These are phyloP conservation scores for Antennarius striatus DNA, from an alignment of 2,113 vertebrate species.

Conservation along the genomic window DNA sequence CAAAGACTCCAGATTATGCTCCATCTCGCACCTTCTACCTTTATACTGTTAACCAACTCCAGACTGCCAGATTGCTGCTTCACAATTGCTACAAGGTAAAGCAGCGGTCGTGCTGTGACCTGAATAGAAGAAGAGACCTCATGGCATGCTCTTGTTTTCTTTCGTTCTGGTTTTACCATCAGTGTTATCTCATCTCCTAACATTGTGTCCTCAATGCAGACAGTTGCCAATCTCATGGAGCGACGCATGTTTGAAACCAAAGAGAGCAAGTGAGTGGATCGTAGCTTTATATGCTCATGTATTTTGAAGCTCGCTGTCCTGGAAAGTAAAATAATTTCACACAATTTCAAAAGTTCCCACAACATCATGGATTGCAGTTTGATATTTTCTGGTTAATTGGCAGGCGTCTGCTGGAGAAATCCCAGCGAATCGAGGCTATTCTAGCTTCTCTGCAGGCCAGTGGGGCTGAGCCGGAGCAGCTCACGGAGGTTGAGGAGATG, in stretches of 20 bases:
- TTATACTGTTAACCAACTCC: slow-evolving; percentile 86
- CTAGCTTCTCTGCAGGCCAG: slow-evolving; percentile 92
- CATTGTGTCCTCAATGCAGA: slow-evolving; percentile 73
- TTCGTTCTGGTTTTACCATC: background rate
- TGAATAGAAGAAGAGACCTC: background rate
- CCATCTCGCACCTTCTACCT: slow-evolving; percentile 95
- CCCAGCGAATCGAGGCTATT: slow-evolving; percentile 95
- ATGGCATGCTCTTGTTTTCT: background rate
- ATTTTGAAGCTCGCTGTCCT: background rate
- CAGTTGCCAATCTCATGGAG: slow-evolving; percentile 90
- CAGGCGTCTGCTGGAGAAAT: slow-evolving; percentile 94
- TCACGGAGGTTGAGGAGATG: slow-evolving; percentile 97
- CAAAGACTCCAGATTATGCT: slow-evolving; percentile 93
- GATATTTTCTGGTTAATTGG: slow-evolving; percentile 21
- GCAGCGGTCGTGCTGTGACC: background rate
- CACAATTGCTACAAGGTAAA: slow-evolving; percentile 91
- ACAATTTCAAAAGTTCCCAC: background rate
- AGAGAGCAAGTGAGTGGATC: slow-evolving; percentile 91
- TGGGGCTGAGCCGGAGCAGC: slow-evolving; percentile 85
- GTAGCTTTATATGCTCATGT: background rate
- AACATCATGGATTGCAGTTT: background rate
- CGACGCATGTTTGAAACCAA: slow-evolving; percentile 88
- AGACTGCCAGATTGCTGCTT: slow-evolving; percentile 86
- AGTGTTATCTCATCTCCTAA: slow-evolving; percentile 3
- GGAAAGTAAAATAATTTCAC: background rate